Base-by-base conservation (phyloP, 1,140 invertebrate species). In the Camponotus floridanus region DNA sequence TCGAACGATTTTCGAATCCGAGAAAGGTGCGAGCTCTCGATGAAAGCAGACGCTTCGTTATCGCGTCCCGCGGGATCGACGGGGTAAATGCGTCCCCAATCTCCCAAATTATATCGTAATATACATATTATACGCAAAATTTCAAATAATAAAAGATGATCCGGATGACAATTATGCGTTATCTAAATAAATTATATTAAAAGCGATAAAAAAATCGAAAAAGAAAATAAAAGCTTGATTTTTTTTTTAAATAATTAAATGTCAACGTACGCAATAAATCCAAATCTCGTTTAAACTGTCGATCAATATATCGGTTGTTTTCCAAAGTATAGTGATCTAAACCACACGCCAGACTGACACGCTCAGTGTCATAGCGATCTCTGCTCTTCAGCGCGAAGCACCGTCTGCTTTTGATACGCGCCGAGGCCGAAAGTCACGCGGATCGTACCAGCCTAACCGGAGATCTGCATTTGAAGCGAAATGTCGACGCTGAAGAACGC, bases 401-500 rank as follows among this genome's bases (percentile, higher is more conserved):
- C 51, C 55, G 79, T 83, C 79, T 83, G 79, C 55, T 83, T 74
- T 83, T 83, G 79, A 83, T 73, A 59, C 79, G 68, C 79, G 55
- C 55, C n/a, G 42, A 83, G n/a, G 26, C 67, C 18, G 39, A 26
- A 81, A 73, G 79, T 81, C 79, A 73, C 79, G 18, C 39, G 55
- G 67, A 15, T 57, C 78, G 62, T 9, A 18, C 51, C 26, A 36
- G 26, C 68, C 55, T 62, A 83, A 74, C 31, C 79, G 68, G 67
- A 59, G 79, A 61, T 61, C 79, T 83, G 79, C 55, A 39, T 83
- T 83, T 83, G 79, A 83, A 83, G 68, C 79, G 68, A 83, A 83
- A 83, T 57, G 68, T 83, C 79, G 79, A 83, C 55, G 79, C 61
- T 83, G 67, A 74, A 83, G 79, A 83, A 83, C 68, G 79, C 79